Conservation (phyloP, 2,888 invertebrate genomes). For the Lypha dubia region DNA sequence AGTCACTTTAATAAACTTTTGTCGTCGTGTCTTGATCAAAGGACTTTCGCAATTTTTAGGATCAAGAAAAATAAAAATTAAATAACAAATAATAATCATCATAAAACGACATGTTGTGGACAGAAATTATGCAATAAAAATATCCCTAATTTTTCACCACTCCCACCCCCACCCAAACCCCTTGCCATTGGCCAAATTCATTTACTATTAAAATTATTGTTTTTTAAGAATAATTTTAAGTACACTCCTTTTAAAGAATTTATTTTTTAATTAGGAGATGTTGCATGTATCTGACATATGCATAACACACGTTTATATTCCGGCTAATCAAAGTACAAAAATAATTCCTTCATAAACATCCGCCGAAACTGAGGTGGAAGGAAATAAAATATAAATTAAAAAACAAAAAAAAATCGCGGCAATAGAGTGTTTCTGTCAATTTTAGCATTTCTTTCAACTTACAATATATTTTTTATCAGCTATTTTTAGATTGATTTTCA, state of each 20-base stretch:
- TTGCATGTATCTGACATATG: no score
- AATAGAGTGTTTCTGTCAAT: no score
- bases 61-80: background rate
- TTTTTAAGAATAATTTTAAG: background rate
- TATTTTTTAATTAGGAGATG: background rate
- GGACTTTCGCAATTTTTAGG: background rate
- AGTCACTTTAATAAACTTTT: background rate
- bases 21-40: background rate
- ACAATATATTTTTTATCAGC: no score
- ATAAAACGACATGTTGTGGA: background rate
- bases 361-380: no score
- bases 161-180: background rate
- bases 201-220: conserved; percentile 11
- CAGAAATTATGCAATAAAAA: conserved; percentile 20
- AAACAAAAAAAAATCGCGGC: no score
- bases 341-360: no score
- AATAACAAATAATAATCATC: background rate
- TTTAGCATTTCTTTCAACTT: no score
- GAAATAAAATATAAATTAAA: no score
- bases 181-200: no score
- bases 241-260: background rate
- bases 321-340: no score
- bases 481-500: no score
- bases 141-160: conserved; percentile 4
- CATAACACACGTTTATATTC: no score